phyloP scores from a whole-genome alignment of 1,140 invertebrate genomes.

The Thaumatotibia leucotreta region DNA sequence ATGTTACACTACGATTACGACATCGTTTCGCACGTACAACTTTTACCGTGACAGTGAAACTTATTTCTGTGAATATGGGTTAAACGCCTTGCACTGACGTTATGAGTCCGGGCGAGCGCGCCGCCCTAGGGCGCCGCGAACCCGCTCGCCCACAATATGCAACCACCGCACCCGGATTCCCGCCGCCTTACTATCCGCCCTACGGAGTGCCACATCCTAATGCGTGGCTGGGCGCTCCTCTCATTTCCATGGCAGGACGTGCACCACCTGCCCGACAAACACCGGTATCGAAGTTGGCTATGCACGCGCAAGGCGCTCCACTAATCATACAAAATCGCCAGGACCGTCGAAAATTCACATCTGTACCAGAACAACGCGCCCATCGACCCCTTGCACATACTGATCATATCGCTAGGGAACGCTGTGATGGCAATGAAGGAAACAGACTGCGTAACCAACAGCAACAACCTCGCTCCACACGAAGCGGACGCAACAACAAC shows the following conservation, averaged over 20 bases:
- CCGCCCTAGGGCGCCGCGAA: slow-evolving; percentile 70
- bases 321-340: slow-evolving; percentile 82
- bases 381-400: slow-evolving; percentile 49
- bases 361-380: slow-evolving; percentile 54
- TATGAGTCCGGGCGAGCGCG: slow-evolving; percentile 73
- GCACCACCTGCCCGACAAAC: slow-evolving; percentile 69
- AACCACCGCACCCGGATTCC: slow-evolving; percentile 66
- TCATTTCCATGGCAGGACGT: slow-evolving; percentile 80
- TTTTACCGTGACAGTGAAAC: slow-evolving; percentile 68
- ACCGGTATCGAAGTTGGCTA: slow-evolving; percentile 80
- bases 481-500: slow-evolving; percentile 68
- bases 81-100: slow-evolving; percentile 56
- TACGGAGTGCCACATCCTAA: slow-evolving; percentile 66
- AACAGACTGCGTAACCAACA: slow-evolving; percentile 59
- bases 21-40: slow-evolving; percentile 59
- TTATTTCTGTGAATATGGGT: slow-evolving; percentile 66
- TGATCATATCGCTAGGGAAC: slow-evolving; percentile 46
- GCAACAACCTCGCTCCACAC: slow-evolving; percentile 49
- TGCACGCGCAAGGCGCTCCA: slow-evolving; percentile 87
- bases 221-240: slow-evolving; percentile 82
- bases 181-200: slow-evolving; percentile 65
- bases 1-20: slow-evolving; percentile 74
- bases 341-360: slow-evolving; percentile 59
- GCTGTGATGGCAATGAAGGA: slow-evolving; percentile 47
- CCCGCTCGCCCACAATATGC: slow-evolving; percentile 68